Evolutionary conservation across 2,113 vertebrate genomes (phyloP).

Genomic region (Charina bottae): DNA sequence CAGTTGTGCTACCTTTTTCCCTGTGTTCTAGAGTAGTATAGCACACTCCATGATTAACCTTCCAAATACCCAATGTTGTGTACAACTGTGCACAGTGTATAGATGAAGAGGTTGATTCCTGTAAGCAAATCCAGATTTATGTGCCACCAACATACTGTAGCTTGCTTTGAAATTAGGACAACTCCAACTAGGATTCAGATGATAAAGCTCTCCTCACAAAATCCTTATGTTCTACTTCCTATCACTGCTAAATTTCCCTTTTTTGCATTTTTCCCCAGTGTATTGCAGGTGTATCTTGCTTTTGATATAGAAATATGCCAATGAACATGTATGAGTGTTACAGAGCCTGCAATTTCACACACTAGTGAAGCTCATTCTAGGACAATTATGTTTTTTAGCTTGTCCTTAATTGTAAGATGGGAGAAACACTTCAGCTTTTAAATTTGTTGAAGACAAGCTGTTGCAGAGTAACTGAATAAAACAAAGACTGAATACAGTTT

Average conservation of each 20-base stretch:
- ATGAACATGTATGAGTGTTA: neutral
- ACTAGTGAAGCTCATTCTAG: neutral
- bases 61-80: neutral
- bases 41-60: neutral
- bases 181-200: neutral
- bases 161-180: neutral
- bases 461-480: too few relatives aligned
- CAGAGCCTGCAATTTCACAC: neutral
- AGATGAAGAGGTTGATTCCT: neutral
- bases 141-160: too few relatives aligned
- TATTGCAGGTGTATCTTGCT: neutral
- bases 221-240: neutral
- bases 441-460: neutral
- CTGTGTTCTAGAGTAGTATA: neutral
- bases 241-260: neutral
- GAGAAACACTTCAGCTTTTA: neutral
- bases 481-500: too few relatives aligned
- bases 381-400: neutral
- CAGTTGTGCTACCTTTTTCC: neutral
- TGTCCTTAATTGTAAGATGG: neutral
- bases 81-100: neutral
- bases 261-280: neutral
- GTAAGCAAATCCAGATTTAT: neutral
- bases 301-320: neutral
- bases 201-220: neutral